phyloP scores from a whole-genome alignment of 2,888 invertebrate species.

The Dryadula phaetusa region DNA sequence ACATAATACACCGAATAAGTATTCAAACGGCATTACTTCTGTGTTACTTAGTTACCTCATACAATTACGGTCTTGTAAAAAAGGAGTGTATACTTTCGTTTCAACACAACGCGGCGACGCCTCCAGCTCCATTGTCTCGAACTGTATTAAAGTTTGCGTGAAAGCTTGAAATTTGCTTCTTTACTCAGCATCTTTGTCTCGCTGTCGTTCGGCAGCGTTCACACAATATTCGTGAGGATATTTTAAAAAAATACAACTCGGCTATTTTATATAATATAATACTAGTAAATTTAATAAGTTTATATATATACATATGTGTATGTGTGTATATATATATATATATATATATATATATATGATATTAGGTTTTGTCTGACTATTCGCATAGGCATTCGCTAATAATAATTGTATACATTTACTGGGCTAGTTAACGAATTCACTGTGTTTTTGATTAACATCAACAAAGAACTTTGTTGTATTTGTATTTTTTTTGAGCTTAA shows the following conservation, averaged over 20 bases:
- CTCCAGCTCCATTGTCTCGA: conserved; percentile 5
- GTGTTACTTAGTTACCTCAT: conserved; percentile 9
- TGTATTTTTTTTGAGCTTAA: too few relatives aligned
- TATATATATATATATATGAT: too few relatives aligned
- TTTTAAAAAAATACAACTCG: neutral
- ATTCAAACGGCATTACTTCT: neutral
- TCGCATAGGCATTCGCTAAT: too few relatives aligned
- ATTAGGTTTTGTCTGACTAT: too few relatives aligned
- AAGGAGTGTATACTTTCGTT: conserved; percentile 7
- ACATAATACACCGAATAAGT: neutral
- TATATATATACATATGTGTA: neutral
- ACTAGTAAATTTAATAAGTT: neutral
- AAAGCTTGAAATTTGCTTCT: conserved; percentile 22
- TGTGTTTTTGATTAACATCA: too few relatives aligned
- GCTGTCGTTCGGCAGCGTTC: neutral
- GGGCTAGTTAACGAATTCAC: too few relatives aligned
- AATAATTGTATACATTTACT: too few relatives aligned
- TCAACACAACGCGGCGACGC: conserved; percentile 4
- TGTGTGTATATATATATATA: too few relatives aligned
- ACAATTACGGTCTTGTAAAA: conserved; percentile 20
- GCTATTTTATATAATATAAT: conserved; percentile 12
- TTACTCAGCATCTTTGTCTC: conserved; percentile 15
- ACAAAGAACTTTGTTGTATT: too few relatives aligned
- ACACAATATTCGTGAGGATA: conserved; percentile 7
- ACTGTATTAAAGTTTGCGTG: conserved; percentile 9